Evolutionary conservation across 2,888 invertebrate genomes (phyloP).

Genomic region (Acleris literana): DNA sequence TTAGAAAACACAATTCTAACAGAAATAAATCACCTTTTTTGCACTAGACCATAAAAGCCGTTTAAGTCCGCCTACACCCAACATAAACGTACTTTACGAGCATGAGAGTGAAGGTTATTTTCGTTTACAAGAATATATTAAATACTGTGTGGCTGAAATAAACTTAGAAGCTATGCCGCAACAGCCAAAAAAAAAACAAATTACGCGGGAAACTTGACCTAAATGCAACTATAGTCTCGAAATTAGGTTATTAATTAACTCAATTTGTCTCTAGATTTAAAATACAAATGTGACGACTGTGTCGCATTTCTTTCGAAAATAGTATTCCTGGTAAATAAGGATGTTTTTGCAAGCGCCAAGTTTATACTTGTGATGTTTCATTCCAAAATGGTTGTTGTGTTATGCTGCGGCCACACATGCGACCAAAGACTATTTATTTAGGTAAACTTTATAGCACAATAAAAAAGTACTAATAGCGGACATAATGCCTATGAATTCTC

Average conservation of each 20-base stretch:
- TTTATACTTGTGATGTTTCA: not conserved
- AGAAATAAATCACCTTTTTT: too few species aligned
- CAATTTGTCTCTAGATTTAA: slow-evolving; percentile 3
- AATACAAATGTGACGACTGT: not conserved
- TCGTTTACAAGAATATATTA: not conserved
- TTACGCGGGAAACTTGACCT: slow-evolving; percentile 2
- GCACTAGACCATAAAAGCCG: too few species aligned
- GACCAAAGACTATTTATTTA: too few species aligned
- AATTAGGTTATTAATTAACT: slow-evolving; percentile 24
- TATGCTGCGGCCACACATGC: too few species aligned
- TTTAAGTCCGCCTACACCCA: too few species aligned
- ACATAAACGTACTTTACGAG: too few species aligned
- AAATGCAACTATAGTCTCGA: slow-evolving; percentile 11
- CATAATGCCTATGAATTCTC: too few species aligned
- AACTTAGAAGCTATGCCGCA: not conserved
- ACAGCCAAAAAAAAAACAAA: slow-evolving; percentile 17
- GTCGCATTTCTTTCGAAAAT: too few species aligned
- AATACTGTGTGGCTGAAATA: slow-evolving; percentile 5
- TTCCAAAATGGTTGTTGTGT: slow-evolving; percentile 4
- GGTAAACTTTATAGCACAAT: too few species aligned
- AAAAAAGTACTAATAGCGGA: too few species aligned
- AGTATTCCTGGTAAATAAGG: not conserved
- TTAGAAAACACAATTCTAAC: too few species aligned
- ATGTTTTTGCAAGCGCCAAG: not conserved
- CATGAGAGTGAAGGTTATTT: too few species aligned